A percentile compares a stretch with the other conserved stretches of the same genome.
phyloP scores from a whole-genome alignment of 2,797 vertebrate species.

The Alcedo atthis region DNA sequence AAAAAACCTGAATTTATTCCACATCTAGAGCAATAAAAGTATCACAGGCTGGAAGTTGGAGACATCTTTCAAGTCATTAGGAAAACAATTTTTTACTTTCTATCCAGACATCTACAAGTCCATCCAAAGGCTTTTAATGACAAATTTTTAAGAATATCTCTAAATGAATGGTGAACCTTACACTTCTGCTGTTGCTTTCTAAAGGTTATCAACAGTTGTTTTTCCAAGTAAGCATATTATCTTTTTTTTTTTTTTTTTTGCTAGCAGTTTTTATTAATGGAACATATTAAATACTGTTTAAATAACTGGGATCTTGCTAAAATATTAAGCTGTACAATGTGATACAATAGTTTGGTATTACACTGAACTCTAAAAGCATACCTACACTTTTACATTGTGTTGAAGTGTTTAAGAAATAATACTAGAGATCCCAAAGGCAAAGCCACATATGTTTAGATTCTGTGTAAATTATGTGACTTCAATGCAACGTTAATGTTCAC shows the following conservation, averaged over 20 bases:
- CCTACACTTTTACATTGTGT: background rate
- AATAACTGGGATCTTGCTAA: background rate
- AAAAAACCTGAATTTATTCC: background rate
- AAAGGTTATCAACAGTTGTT: background rate
- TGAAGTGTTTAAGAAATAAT: conserved; percentile 26
- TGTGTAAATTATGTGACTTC: background rate
- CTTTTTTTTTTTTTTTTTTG: background rate
- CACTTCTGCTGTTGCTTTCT: background rate
- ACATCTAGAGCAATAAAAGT: background rate
- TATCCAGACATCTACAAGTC: background rate
- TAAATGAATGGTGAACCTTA: background rate
- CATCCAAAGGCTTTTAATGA: background rate
- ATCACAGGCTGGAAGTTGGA: background rate
- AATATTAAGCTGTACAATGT: background rate
- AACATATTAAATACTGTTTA: background rate
- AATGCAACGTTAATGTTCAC: background rate
- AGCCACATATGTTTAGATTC: background rate
- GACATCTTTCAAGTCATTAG: background rate
- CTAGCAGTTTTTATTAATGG: background rate
- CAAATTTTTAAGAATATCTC: background rate
- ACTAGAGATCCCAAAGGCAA: background rate
- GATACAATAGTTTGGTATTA: conserved; percentile 8
- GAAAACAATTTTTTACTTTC: background rate
- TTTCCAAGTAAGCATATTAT: background rate
- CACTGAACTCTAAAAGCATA: background rate